These are phyloP conservation scores for Pammene aurita DNA, from an alignment of 2,888 invertebrate species.

Conservation along the genomic window DNA sequence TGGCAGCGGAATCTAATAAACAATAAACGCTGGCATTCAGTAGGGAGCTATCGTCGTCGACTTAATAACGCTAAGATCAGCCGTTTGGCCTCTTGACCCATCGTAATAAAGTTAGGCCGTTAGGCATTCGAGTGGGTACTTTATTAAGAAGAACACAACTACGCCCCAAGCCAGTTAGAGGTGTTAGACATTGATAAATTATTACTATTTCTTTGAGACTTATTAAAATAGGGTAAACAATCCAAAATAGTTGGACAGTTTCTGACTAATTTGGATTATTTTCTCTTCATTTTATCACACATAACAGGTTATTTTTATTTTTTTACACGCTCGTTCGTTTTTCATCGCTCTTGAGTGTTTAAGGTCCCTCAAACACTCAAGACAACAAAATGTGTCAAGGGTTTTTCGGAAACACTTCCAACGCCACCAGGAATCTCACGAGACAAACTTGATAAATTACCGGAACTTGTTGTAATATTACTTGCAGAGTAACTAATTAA, in stretches of 20 bases:
- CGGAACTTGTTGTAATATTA: too few relatives aligned
- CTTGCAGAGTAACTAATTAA: too few relatives aligned
- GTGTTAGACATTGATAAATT: conserved; percentile 30
- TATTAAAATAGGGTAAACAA: not conserved
- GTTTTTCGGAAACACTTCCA: too few relatives aligned
- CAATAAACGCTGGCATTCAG: conserved; percentile 26
- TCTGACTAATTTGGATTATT: too few relatives aligned
- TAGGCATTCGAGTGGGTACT: conserved; percentile 32
- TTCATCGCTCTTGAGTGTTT: too few relatives aligned
- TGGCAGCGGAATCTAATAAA: conserved; percentile 17
- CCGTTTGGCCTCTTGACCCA: conserved; percentile 39
- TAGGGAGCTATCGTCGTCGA: conserved; percentile 20
- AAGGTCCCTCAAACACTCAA: too few relatives aligned
- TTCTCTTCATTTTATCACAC: too few relatives aligned
- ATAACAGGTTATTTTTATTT: too few relatives aligned
- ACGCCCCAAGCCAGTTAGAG: conserved; percentile 20
- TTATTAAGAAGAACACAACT: conserved; percentile 34
- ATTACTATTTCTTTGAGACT: conserved; percentile 2
- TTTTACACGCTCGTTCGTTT: too few relatives aligned
- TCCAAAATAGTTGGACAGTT: not conserved
- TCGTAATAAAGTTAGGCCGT: conserved; percentile 41
- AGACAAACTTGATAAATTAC: too few relatives aligned
- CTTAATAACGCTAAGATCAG: conserved; percentile 37
- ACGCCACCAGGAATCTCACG: too few relatives aligned
- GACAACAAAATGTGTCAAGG: too few relatives aligned